Evolutionary conservation across 2,888 invertebrate species (phyloP), one percentile per base, ranked within the genome.

Genomic region (Drosophila melanosoma): DNA sequence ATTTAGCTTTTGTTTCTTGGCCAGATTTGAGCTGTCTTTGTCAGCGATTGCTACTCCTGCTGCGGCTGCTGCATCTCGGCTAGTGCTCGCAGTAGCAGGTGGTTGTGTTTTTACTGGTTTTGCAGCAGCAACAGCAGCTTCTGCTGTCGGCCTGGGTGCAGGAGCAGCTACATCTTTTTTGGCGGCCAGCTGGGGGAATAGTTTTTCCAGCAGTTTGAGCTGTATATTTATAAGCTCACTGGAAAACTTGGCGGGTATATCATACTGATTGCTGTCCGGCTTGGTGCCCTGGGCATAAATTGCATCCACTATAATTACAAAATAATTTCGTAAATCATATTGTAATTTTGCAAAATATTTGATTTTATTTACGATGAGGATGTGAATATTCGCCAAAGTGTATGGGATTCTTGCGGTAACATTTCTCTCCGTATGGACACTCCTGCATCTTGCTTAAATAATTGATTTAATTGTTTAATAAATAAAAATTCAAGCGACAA

Each of bases 361-460:
- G 10, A 17, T 48, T 29, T 48, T 17, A 61, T 86, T 80, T 94
- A 97, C 97, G 94, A 90, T 97, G 96, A 11, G 95, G 95, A 94
- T 98, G 98, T 40, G 95, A 94, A 92, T 95, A 97, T 92, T 98
- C 96, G 71, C 94, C 94, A 74, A 98, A 96, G 93, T 98, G 98
- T 67, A 96, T 95, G 0, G 97, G 97, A 94, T 98, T 98, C 86
- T 95, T 95, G 61, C 98, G 94, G 89, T 96, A 98, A 90, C 98
- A 98, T 80, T 95, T 95, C 35, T 95, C 95, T 10, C 95, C 96
- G 92, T 96, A 97, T 20, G 95, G 95, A 91, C 98, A 98, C 69
- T 94, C 93, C 76, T 94, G 94, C 69, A 90, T 76, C 15, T 71
- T 83, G 33, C 1, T 52, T 20, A 40, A n/a, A 45, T 11, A 33